A percentile compares a stretch with the other conserved stretches of the same genome.
Conservation (phyloP, 1,140 invertebrate species). For the Drosophila nasuta region DNA sequence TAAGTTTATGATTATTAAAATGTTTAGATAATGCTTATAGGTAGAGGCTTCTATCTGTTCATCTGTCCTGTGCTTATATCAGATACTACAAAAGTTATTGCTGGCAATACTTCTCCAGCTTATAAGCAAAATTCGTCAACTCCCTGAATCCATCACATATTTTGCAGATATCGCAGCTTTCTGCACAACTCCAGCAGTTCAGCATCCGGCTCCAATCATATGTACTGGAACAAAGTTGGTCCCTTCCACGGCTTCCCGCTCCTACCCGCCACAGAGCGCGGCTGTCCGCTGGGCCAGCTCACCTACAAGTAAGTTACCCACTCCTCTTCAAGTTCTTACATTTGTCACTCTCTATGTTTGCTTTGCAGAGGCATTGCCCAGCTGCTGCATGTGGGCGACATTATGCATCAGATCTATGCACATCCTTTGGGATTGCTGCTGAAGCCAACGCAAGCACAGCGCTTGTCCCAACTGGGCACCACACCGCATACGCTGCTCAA, state of each 20-base stretch:
- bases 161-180: conserved; percentile 87
- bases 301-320: conserved; percentile 87
- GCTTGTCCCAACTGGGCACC: conserved; percentile 41
- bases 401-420: conserved; percentile 90
- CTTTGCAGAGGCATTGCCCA: conserved; percentile 88
- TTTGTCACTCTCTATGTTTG: background rate
- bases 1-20: no score
- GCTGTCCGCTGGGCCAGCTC: conserved; percentile 90
- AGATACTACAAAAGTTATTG: no score
- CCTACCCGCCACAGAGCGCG: conserved; percentile 87
- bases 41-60: no score
- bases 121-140: no score
- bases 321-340: background rate
- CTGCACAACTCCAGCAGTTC: conserved; percentile 86
- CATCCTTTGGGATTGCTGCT: conserved; percentile 86
- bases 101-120: no score
- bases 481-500: conserved; percentile 76
- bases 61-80: no score
- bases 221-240: conserved; percentile 90
- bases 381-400: conserved; percentile 90
- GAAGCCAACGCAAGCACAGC: conserved; percentile 51
- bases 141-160: no score
- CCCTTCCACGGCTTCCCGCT: conserved; percentile 93
- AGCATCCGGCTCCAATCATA: conserved; percentile 86
- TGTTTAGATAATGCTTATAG: no score